Percentiles rank a stretch among this genome's conserved stretches.
Evolutionary conservation across 2,113 vertebrate genomes (phyloP).

Genomic region (Onychostruthus taczanowskii): DNA sequence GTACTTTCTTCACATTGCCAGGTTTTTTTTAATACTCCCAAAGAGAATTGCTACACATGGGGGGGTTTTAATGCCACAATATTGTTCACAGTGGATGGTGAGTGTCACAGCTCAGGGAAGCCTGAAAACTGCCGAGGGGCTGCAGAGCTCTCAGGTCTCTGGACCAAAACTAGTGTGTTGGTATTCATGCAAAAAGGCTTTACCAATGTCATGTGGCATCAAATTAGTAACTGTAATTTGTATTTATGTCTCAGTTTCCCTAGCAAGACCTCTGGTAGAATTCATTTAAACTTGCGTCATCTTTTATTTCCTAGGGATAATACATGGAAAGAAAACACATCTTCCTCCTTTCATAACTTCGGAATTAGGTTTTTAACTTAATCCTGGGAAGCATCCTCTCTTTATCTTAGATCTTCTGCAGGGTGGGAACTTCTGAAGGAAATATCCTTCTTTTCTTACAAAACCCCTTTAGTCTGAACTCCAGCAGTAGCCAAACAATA

Average conservation of each 20-base stretch:
- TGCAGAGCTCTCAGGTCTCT: background rate
- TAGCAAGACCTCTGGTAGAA: background rate
- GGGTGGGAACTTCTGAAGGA: background rate
- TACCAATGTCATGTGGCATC: background rate
- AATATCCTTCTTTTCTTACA: background rate
- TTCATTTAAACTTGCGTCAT: background rate
- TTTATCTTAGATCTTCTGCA: background rate
- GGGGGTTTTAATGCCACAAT: background rate
- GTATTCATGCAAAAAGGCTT: background rate
- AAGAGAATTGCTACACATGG: background rate
- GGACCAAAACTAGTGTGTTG: background rate
- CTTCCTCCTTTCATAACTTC: background rate
- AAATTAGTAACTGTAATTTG: background rate
- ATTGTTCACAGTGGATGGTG: background rate
- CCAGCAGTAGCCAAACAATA: background rate
- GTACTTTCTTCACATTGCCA: background rate
- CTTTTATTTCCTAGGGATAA: background rate
- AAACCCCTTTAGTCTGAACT: background rate
- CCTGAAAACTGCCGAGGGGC: accelerated
- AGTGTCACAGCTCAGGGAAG: background rate
- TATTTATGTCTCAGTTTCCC: background rate
- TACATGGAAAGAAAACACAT: background rate
- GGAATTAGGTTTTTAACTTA: background rate
- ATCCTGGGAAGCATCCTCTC: background rate
- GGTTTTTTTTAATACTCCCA: background rate